These are phyloP conservation scores for Chaetophractus vellerosus DNA, from an alignment of 2,797 vertebrate species.

Conservation along the genomic window DNA sequence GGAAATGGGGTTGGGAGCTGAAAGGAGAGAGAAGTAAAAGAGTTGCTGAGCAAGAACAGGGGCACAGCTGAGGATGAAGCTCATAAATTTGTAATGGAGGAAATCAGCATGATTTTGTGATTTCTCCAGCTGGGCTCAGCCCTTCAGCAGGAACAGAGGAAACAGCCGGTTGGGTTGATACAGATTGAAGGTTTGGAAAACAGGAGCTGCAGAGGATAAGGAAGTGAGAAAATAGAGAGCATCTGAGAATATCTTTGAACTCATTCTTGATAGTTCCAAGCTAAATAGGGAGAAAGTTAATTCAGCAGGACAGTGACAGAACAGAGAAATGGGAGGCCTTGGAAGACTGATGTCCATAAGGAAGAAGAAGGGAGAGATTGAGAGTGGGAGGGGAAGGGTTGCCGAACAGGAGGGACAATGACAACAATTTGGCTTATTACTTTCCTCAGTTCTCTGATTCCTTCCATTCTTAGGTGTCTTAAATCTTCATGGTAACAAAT, in stretches of 20 bases:
- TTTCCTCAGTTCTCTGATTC: conserved; percentile 7
- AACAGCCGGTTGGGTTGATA: not conserved
- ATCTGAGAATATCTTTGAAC: not conserved
- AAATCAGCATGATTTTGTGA: conserved; percentile 1
- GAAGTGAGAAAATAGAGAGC: not conserved
- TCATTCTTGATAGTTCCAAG: not conserved
- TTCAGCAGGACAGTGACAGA: not conserved
- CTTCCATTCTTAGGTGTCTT: not conserved
- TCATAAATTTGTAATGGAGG: conserved; percentile 55
- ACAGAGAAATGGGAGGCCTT: not conserved
- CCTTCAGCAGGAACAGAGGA: conserved; percentile 34
- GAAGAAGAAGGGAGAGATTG: not conserved
- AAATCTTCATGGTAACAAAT: not conserved
- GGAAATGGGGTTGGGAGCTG: conserved; percentile 18
- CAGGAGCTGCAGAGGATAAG: not conserved
- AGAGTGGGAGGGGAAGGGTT: not conserved
- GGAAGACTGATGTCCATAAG: not conserved
- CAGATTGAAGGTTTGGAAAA: conserved; percentile 40
- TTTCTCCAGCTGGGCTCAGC: conserved; percentile 64
- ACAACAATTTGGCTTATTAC: not conserved
- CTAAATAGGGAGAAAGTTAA: not conserved
- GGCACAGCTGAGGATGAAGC: conserved; percentile 67
- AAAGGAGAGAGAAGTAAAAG: conserved; percentile 43
- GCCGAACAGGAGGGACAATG: not conserved
- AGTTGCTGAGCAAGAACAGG: conserved; percentile 24